Base-by-base conservation (phyloP, 2,113 vertebrate species). In the Mus spicilegus region DNA sequence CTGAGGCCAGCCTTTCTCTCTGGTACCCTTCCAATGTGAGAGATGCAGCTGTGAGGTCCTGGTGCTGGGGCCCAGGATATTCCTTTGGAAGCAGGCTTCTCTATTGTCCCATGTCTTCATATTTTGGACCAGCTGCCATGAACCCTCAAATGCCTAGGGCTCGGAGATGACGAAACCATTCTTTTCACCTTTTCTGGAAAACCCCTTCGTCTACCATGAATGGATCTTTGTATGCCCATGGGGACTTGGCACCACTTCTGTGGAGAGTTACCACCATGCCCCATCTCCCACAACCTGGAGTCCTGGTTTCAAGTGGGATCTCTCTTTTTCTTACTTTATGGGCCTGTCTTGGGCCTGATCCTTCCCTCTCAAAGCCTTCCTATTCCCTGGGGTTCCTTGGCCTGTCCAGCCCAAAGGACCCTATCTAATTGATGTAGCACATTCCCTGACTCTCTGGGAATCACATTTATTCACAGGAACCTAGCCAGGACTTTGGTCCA, bases 181-280 rank as follows among this genome's bases (percentile, higher is more conserved):
- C 73, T 86, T 96, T 94, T 89, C 24, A 85, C 42, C 81, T 96
- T 93, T 93, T 93, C 69, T 87, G 67, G 78, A 90, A 89, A 95
- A 90, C 24, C 30, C 46, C 93, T 93, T 33, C 42, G 58, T 5
- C 39, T 20, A 46, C 65, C 39, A 82, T 63, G 58, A 96, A 92
- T 90, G 70, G 46, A 39, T 63, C 84, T 98, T 93, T 91, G 78
- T 87, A 26, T 42, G 61, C 51, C 84, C 51, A 42, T 56, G 39
- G 63, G 51, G 51, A 84, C 61, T 22, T 61, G 19, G 91, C 30
- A 72, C 36, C 1, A 3, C 51, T 72, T 73, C 26, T 54, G 58
- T 13, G 77, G n/a, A 80, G 49, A 30, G 90, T 12, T 10, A 28
- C 26, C 10, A 10, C 49, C 51, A 46, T 56, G 49, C 28, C 36